Base-by-base conservation (phyloP, 2,113 vertebrate species). In the Propithecus coquereli region DNA sequence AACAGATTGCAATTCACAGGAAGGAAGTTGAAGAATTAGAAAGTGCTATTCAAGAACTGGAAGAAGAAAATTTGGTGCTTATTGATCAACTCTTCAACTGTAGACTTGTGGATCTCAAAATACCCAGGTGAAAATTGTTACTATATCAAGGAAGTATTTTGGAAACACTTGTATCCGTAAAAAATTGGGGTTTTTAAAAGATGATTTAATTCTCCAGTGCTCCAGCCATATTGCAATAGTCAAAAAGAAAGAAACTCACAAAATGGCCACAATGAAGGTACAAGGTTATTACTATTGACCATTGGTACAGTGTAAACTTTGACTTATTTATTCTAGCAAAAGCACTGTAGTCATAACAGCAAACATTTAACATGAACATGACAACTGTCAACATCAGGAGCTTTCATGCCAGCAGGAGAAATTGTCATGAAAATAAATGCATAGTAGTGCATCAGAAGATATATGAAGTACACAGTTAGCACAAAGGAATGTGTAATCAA, bases 11-110 rank as follows among this genome's bases (percentile, higher is more conserved):
- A 74, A 23, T 95, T 34, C 99, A 99, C 80, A 97, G 6, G 83
- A 98, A 98, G 57, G 97, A 99, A 95, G 96, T 99, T 43, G 90
- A 77, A 52, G 88, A 98, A 80, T 70, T 99, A 97, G 98, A 99
- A 97, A 81, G 54, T 30, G 90, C 81, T 65, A 94, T 99, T 94
- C 97, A 98, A 32, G 87, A 98, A 37, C 91, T 99, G 34, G 99
- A 99, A 98, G 97, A 98, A 97, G 98, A 99, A 98, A 99, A 99
- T 91, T 88, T 99, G 79, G 27, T 25, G 94, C 97, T 98, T 96
- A 97, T 99, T 81, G 93, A 95, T 84, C 97, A 99, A 91, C 76
- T 99, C 47, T 98, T 98, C 87, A 98, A 98, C 43, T 96, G 54
- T 70, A 98, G 87, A 97, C 97, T 99, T 88, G 91, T 97, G 82